These are phyloP conservation scores for Papilio demoleus DNA, from an alignment of 2,888 invertebrate genomes.

Conservation along the genomic window DNA sequence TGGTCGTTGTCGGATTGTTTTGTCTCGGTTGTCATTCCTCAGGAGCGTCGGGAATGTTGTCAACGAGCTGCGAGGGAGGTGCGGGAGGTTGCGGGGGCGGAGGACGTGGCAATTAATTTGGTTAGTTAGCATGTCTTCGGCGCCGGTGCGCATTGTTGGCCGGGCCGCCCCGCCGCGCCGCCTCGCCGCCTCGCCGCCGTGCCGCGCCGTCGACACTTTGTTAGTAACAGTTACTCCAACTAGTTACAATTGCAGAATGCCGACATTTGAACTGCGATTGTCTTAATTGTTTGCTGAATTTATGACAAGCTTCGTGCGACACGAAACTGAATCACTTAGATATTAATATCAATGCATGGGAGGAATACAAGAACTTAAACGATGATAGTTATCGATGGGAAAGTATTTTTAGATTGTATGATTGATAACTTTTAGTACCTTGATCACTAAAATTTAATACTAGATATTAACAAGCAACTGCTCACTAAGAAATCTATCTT, in stretches of 20 bases:
- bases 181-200: background rate
- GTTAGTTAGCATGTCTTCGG: conserved; percentile 25
- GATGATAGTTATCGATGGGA: background rate
- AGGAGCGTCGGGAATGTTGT: conserved; percentile 1
- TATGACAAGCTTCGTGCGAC: background rate
- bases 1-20: conserved; percentile 12
- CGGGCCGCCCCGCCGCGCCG: background rate
- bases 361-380: background rate
- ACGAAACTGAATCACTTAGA: background rate
- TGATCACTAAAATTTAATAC: too few species aligned
- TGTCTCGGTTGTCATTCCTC: conserved; percentile 3
- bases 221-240: conserved; percentile 7
- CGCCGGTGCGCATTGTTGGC: conserved; percentile 14
- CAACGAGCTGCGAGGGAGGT: background rate
- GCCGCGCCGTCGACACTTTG: conserved; percentile 4
- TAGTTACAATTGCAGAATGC: conserved; percentile 23
- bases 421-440: too few species aligned
- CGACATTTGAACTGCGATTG: conserved; percentile 11
- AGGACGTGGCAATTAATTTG: conserved; percentile 26
- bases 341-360: background rate
- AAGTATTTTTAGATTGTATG: too few species aligned
- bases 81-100: background rate
- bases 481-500: too few species aligned
- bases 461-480: too few species aligned
- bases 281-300: conserved; percentile 6